These are phyloP conservation scores for Pristionchus arcanus DNA, from an alignment of 2,888 invertebrate genomes.

Conservation along the genomic window DNA sequence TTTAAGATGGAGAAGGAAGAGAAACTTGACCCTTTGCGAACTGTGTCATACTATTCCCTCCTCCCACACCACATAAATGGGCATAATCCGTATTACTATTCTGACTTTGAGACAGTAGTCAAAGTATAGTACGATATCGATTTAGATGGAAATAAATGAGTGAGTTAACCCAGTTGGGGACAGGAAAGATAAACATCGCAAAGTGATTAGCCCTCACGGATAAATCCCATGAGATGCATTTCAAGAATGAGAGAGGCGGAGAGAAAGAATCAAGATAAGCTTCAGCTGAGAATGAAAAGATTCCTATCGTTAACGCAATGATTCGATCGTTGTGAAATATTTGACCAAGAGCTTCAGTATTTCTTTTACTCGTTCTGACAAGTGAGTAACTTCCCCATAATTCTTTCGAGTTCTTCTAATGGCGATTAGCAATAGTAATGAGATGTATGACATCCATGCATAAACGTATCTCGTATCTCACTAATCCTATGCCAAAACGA, in stretches of 20 bases:
- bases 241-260: not conserved
- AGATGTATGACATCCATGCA: not conserved
- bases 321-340: not conserved
- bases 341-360: not conserved
- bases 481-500: not conserved
- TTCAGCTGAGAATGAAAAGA: not conserved
- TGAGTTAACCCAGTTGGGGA: slow-evolving; percentile 37
- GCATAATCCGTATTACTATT: slow-evolving; percentile 24
- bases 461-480: not conserved
- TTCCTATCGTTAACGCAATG: not conserved
- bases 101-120: slow-evolving; percentile 32
- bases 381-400: no score
- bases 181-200: slow-evolving; percentile 17
- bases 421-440: not conserved
- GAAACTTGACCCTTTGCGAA: slow-evolving; percentile 25
- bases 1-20: not conserved
- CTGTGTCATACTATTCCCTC: not conserved
- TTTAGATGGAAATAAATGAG: not conserved
- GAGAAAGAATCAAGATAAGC: not conserved
- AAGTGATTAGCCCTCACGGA: slow-evolving; percentile 7
- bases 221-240: not conserved
- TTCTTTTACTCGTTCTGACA: not conserved
- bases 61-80: slow-evolving; percentile 23
- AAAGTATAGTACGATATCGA: slow-evolving; percentile 20
- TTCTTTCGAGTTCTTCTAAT: not conserved